phyloP scores from a whole-genome alignment of 2,797 vertebrate species.

The Hirundo rustica region DNA sequence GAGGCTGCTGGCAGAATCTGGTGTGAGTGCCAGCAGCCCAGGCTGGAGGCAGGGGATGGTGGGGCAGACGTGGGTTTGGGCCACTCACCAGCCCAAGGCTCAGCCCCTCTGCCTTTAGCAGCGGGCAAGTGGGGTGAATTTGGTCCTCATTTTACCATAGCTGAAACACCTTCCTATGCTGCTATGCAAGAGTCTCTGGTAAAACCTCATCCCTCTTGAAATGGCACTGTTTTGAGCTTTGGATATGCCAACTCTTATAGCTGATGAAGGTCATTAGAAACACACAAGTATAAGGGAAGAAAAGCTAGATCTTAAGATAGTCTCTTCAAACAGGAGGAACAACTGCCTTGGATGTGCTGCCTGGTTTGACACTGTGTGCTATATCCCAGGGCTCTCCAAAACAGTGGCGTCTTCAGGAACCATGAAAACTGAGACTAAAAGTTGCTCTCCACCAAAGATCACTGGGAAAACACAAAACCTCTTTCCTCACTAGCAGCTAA shows the following conservation, averaged over 20 bases:
- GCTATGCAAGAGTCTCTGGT: background rate
- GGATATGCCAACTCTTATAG: background rate
- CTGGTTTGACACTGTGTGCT: background rate
- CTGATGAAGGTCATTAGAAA: background rate
- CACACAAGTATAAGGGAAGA: background rate
- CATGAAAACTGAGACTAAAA: background rate
- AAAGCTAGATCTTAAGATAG: background rate
- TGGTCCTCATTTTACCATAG: background rate
- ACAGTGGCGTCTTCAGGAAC: background rate
- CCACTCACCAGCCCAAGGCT: rapidly evolving
- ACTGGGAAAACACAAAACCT: background rate
- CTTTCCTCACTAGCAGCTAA: background rate
- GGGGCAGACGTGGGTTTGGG: background rate
- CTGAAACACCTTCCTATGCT: background rate
- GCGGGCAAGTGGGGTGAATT: background rate
- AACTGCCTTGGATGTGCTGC: background rate
- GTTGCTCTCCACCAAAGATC: background rate
- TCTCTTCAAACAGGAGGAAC: background rate
- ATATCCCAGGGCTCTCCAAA: background rate
- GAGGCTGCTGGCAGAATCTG: background rate
- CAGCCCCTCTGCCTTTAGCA: background rate
- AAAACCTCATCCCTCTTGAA: background rate
- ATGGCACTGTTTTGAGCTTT: background rate
- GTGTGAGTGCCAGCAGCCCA: background rate
- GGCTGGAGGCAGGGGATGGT: background rate